A percentile compares a stretch with the other conserved stretches of the same genome.
Evolutionary conservation across 1,140 invertebrate genomes (phyloP).

Genomic region (Acromyrmex echinatior): DNA sequence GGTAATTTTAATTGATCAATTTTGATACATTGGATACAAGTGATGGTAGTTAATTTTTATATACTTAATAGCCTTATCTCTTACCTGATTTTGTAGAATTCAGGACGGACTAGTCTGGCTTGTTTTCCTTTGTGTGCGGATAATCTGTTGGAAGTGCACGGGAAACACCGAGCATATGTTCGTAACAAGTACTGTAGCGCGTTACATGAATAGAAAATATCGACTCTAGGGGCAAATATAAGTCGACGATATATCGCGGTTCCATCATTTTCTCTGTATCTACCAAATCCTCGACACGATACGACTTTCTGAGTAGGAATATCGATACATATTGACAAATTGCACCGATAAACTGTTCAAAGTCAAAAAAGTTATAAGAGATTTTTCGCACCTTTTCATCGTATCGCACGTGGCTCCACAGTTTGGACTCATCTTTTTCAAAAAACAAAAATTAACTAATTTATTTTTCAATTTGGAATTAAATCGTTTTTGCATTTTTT

Average conservation of each 20-base stretch:
- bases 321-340: constrained; percentile 46
- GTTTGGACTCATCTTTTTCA: background rate
- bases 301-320: constrained; percentile 25
- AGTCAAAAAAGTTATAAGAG: background rate
- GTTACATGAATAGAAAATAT: constrained; percentile 56
- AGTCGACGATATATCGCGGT: constrained; percentile 40
- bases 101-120: background rate
- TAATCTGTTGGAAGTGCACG: constrained; percentile 27
- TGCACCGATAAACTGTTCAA: constrained; percentile 39
- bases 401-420: background rate
- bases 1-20: background rate
- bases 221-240: constrained; percentile 20
- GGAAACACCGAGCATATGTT: constrained; percentile 22
- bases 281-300: constrained; percentile 26
- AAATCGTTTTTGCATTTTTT: background rate
- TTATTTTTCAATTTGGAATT: background rate
- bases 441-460: background rate
- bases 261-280: constrained; percentile 29
- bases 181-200: constrained; percentile 6
- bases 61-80: background rate
- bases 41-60: background rate
- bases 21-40: background rate
- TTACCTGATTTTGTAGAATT: background rate
- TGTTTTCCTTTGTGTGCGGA: constrained; percentile 26
- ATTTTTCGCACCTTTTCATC: background rate